phyloP scores from a whole-genome alignment of 2,888 invertebrate species.

The Metacarcinus magister region DNA sequence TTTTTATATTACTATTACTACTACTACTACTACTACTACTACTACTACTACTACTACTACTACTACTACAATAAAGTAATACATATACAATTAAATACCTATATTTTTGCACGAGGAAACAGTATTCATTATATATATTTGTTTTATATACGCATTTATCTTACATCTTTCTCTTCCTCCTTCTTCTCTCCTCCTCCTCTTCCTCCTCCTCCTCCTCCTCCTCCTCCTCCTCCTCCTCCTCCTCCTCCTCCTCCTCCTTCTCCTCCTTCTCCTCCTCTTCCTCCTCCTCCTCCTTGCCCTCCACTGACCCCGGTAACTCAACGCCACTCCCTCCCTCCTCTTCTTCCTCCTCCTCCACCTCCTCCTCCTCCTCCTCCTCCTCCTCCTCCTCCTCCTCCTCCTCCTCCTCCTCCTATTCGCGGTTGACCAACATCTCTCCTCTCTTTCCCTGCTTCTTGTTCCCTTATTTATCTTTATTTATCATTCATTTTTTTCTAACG shows the following conservation, averaged over 20 bases:
- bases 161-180: background rate
- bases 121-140: background rate
- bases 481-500: background rate
- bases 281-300: constrained; percentile 40
- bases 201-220: background rate
- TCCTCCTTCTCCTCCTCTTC: background rate
- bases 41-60: no score
- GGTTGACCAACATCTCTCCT: constrained; percentile 18
- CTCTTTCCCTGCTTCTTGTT: background rate
- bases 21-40: no score
- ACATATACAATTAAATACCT: no score
- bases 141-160: background rate
- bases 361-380: background rate
- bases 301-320: background rate
- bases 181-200: background rate
- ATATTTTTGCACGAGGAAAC: background rate
- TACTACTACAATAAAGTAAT: no score
- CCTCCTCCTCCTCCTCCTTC: background rate
- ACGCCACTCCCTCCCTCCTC: background rate
- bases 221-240: background rate
- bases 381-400: background rate
- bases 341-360: background rate
- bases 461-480: constrained; percentile 3
- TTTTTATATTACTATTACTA: no score
- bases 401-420: background rate